Evolutionary conservation across 2,888 invertebrate species (phyloP).

Genomic region (Plutella xylostella): DNA sequence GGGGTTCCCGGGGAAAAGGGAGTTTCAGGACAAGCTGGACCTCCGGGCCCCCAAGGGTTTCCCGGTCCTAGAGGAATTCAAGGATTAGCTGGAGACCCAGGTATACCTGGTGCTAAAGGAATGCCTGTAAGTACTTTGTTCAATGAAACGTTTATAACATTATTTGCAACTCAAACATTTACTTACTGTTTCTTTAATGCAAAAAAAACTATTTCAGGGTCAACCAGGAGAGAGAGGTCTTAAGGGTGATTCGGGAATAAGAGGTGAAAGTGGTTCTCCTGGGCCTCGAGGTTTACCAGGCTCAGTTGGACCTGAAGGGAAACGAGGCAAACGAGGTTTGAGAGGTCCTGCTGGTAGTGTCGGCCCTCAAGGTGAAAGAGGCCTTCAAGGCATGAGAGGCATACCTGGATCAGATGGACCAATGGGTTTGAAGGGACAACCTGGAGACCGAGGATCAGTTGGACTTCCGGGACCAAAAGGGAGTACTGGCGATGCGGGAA

Average conservation of each 20-base stretch:
- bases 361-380: constrained; percentile 82
- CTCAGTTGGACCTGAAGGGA: constrained; percentile 79
- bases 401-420: constrained; percentile 83
- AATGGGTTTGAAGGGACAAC: constrained; percentile 79
- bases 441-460: constrained; percentile 76
- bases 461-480: constrained; percentile 70
- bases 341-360: constrained; percentile 79
- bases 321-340: constrained; percentile 83
- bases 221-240: constrained; percentile 81
- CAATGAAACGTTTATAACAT: not conserved
- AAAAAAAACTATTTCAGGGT: constrained; percentile 61
- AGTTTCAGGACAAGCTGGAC: constrained; percentile 77
- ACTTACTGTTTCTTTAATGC: not conserved
- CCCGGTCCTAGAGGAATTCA: constrained; percentile 84
- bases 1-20: constrained; percentile 87
- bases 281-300: constrained; percentile 85
- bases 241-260: constrained; percentile 82
- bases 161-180: not conserved
- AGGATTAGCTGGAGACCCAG: constrained; percentile 79
- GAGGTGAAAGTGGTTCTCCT: constrained; percentile 79
- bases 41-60: constrained; percentile 83
- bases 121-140: constrained; percentile 65
- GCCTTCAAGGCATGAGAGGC: constrained; percentile 73
- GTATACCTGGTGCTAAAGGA: constrained; percentile 81
- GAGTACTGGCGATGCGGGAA: constrained; percentile 70